These are phyloP conservation scores for Varroa destructor DNA, from an alignment of 1,140 invertebrate species.

Conservation along the genomic window DNA sequence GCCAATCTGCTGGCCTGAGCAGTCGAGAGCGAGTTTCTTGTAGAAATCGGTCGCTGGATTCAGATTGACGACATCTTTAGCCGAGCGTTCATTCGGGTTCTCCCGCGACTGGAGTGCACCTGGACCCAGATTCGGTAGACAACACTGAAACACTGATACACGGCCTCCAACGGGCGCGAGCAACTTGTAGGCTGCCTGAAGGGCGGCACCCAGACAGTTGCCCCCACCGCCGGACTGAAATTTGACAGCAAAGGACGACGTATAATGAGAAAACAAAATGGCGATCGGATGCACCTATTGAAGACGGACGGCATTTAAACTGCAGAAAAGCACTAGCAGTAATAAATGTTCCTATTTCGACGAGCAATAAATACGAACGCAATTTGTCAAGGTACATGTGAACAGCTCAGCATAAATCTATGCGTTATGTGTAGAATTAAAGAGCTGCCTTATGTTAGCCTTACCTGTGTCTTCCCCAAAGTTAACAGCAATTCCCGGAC, in stretches of 20 bases:
- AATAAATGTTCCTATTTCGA: too few relatives aligned
- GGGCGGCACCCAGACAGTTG: constrained; percentile 74
- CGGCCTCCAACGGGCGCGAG: constrained; percentile 83
- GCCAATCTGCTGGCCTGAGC: constrained; percentile 85
- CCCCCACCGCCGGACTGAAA: constrained; percentile 56
- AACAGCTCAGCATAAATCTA: too few relatives aligned
- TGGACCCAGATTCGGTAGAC: constrained; percentile 76
- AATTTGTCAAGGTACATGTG: too few relatives aligned
- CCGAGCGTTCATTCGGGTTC: constrained; percentile 65
- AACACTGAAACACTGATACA: constrained; percentile 81
- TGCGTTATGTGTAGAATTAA: constrained; percentile 44
- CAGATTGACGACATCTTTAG: constrained; percentile 52
- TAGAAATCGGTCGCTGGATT: constrained; percentile 96
- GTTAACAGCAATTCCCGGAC: constrained; percentile 33
- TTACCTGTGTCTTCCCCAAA: constrained; percentile 18
- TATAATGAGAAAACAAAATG: too few relatives aligned
- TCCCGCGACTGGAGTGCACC: constrained; percentile 70
- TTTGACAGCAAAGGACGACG: constrained; percentile 42
- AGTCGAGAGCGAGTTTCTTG: constrained; percentile 87
- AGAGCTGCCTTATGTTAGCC: constrained; percentile 55
- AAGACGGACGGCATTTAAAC: too few relatives aligned
- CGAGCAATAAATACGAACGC: too few relatives aligned
- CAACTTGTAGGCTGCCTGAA: constrained; percentile 81
- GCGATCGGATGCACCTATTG: too few relatives aligned
- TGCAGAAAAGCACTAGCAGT: too few relatives aligned